Conservation (phyloP, 2,888 invertebrate species). For the Melinaea menophilus region DNA sequence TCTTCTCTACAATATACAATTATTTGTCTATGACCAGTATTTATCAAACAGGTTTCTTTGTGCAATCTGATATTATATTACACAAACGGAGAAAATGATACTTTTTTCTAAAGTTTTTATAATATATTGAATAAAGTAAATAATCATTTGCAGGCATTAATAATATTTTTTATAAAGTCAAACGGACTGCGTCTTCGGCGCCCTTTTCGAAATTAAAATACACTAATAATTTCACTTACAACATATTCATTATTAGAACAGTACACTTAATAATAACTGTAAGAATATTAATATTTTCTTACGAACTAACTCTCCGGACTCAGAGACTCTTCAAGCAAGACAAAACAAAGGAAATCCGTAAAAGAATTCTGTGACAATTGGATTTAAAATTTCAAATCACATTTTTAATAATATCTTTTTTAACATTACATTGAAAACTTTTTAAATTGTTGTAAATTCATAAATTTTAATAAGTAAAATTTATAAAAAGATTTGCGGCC, state of each 20-base stretch:
- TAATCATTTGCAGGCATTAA: conserved; percentile 60
- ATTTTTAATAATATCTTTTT: background rate
- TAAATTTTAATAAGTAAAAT: background rate
- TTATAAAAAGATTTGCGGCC: background rate
- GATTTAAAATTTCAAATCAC: conserved; percentile 9
- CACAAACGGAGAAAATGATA: conserved; percentile 44
- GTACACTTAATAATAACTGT: conserved; percentile 23
- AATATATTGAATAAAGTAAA: conserved; percentile 51
- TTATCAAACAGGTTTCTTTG: conserved; percentile 54
- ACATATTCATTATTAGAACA: conserved; percentile 19
- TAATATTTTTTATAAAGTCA: conserved; percentile 41
- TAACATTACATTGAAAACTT: background rate
- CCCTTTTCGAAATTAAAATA: conserved; percentile 43
- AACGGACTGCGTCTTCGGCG: conserved; percentile 47
- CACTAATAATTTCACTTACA: conserved; percentile 42
- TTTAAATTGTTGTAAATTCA: background rate
- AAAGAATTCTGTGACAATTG: conserved; percentile 8
- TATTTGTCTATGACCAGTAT: conserved; percentile 39
- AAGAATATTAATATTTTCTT: conserved; percentile 14
- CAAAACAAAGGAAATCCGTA: conserved; percentile 30
- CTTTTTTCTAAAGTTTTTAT: conserved; percentile 63
- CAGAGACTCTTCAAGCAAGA: conserved; percentile 11
- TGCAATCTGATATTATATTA: conserved; percentile 47
- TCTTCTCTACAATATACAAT: conserved; percentile 52
- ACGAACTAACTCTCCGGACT: conserved; percentile 27